Evolutionary conservation across 2,113 vertebrate species (phyloP).

Genomic region (Eurystomus gularis): DNA sequence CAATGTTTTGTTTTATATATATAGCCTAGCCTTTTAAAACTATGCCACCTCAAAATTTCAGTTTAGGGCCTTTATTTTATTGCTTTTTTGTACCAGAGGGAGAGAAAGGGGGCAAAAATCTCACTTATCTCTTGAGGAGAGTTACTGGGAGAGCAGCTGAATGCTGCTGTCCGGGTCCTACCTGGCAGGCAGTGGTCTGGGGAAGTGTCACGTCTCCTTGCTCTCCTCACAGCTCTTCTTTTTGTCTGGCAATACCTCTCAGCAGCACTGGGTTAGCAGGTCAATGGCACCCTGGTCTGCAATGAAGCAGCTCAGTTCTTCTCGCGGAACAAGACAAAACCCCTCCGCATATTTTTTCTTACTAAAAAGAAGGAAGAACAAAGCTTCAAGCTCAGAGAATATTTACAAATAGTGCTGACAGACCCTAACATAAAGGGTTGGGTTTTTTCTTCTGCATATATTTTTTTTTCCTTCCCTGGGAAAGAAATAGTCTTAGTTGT

Average conservation of each 20-base stretch:
- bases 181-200: neutral
- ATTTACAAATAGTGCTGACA: neutral
- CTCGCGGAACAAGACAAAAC: neutral
- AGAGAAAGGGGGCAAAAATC: neutral
- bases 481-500: neutral
- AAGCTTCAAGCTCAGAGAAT: neutral
- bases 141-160: neutral
- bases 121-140: neutral
- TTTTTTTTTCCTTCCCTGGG: neutral
- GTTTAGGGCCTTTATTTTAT: neutral
- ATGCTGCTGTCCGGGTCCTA: neutral
- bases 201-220: neutral
- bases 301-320: neutral
- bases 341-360: neutral
- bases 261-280: neutral
- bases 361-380: conserved; percentile 10
- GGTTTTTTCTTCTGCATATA: neutral
- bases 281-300: neutral
- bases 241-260: neutral
- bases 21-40: neutral
- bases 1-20: neutral
- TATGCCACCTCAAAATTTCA: neutral
- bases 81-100: neutral
- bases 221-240: neutral
- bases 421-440: neutral